Percentiles rank a stretch among this genome's conserved stretches.
phyloP scores from a whole-genome alignment of 2,113 vertebrate genomes.

The Haliaeetus leucogaster region DNA sequence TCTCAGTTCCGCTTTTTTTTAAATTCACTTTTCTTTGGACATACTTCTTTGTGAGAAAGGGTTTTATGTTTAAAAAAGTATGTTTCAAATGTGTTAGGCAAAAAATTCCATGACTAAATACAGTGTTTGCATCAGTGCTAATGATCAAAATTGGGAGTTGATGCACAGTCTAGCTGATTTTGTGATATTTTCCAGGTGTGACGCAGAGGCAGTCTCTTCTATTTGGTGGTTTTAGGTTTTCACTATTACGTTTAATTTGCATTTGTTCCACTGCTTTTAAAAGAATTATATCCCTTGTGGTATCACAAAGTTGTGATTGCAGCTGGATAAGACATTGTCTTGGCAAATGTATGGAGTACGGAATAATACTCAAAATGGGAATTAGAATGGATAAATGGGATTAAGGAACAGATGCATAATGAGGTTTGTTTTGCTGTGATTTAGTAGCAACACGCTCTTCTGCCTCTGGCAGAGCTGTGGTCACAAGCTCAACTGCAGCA shows the following conservation, averaged over 20 bases:
- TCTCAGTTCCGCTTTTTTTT: not conserved
- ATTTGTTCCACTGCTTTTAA: not conserved
- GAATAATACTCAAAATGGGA: not conserved
- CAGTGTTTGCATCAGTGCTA: not conserved
- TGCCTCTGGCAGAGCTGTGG: not conserved
- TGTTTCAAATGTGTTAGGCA: not conserved
- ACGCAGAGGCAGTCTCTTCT: not conserved
- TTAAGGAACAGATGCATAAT: rapidly evolving
- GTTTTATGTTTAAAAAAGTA: not conserved
- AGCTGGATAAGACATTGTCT: not conserved
- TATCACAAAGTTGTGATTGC: not conserved
- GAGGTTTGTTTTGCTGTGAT: not conserved
- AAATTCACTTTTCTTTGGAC: not conserved
- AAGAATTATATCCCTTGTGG: not conserved
- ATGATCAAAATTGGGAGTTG: not conserved
- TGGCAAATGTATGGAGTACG: not conserved
- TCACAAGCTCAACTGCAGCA: rapidly evolving
- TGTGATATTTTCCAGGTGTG: not conserved
- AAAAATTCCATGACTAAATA: not conserved
- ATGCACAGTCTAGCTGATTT: not conserved
- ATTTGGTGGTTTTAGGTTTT: not conserved
- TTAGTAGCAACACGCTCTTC: not conserved
- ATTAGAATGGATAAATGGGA: not conserved
- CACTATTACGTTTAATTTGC: not conserved
- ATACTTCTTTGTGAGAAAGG: not conserved